These are phyloP conservation scores for Caiman crocodilus DNA, from an alignment of 2,797 vertebrate species.

Conservation along the genomic window DNA sequence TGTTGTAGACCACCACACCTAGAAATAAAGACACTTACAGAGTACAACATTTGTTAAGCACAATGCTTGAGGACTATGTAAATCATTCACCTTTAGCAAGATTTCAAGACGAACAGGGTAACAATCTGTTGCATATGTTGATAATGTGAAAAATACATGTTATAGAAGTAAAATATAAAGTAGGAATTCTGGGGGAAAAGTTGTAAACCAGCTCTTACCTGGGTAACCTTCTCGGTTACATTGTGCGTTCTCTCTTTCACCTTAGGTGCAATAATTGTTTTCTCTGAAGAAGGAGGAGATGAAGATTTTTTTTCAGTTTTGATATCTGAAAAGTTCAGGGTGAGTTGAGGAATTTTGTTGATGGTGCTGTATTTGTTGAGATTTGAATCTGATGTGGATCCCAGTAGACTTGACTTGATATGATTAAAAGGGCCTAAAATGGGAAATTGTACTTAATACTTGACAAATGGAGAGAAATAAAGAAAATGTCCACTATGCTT, in stretches of 20 bases:
- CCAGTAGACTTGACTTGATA: conserved; percentile 95
- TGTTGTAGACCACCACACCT: neutral
- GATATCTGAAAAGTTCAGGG: conserved; percentile 95
- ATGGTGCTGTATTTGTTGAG: conserved; percentile 99
- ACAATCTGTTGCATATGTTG: neutral
- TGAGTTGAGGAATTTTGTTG: conserved; percentile 98
- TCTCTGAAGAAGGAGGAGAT: conserved; percentile 95
- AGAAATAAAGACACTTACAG: neutral
- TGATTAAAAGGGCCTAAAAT: conserved; percentile 95
- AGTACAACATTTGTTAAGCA: neutral
- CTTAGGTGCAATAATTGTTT: conserved; percentile 97
- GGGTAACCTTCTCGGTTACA: conserved; percentile 98
- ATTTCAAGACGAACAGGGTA: neutral
- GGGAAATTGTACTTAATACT: conserved; percentile 54
- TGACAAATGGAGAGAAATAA: conserved; percentile 32
- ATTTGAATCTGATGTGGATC: conserved; percentile 98
- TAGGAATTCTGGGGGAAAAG: neutral
- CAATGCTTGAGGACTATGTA: neutral
- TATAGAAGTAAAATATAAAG: neutral
- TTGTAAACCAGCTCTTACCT: conserved; percentile 84
- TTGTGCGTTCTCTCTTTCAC: conserved; percentile 99
- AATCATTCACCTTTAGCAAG: neutral
- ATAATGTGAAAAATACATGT: neutral
- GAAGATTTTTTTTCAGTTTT: conserved; percentile 94
- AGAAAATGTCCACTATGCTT: neutral